Base-by-base conservation (phyloP, 2,888 invertebrate species). In the Plemyria rubiginata region DNA sequence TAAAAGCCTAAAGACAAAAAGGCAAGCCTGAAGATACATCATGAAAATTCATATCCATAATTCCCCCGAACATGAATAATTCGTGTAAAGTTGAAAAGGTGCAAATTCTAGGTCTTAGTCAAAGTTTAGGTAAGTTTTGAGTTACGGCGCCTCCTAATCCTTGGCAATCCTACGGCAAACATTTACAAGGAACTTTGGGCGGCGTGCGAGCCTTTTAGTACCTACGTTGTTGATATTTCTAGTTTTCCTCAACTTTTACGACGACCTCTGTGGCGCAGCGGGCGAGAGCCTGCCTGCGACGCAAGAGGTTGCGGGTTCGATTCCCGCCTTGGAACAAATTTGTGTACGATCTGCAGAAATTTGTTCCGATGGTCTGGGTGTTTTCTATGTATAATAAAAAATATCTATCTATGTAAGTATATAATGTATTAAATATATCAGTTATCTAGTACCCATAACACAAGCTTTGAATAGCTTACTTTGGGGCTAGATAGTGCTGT, bases 101-200 rank as follows among this genome's bases (percentile, higher is more conserved):
- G 60, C 55, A 60, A 66, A 66, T 64, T 62, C 63, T 58, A 60
- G 61, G 58, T 51, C 55, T 48, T 58, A 46, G 60, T 51, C 11
- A 52, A 63, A 62, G 60, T 67, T 65, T 29, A 66, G 64, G 66
- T 67, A 70, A 75, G 67, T 66, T 67, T 60, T 66, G 65, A 68
- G 60, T 68, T 67, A 67, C 68, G 64, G 51, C 55, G 49, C 49
- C 41, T 60, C 63, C 55, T 68, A 65, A 68, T 66, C 60, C 65
- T 59, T 7, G n/a, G 59, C 41, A 66, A 69, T 70, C 67, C 68
- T 65, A 62, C 53, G 28, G 55, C 64, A 72, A 72, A 70, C 65
- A 67, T 70, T 63, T 66, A 65, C 66, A 60, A 36, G 56, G 57
- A 67, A 70, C 68, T 71, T 71, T 45, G 52, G 45, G 46, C 46